Evolutionary conservation across 2,888 invertebrate genomes (phyloP), one percentile per base, ranked within the genome.

Genomic region (Ornithoptera priamus): DNA sequence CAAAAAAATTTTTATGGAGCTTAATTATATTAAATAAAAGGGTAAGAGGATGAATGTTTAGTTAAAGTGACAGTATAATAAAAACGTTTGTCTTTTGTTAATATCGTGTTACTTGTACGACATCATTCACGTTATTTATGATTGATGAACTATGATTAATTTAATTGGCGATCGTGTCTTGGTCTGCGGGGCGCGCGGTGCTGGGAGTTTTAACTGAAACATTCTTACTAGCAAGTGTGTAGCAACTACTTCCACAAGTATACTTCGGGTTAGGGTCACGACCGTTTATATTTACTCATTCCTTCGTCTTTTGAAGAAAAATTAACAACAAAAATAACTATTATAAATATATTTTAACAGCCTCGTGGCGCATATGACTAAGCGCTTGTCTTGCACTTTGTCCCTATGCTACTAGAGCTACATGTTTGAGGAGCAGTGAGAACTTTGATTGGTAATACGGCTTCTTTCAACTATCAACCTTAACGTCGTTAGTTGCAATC

Each of bases 101-200:
- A 20, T 2, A 50, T 15, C 22, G 53, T 39, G 67, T 67, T 22
- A 17, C 50, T 69, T 39, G 18, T 65, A 53, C 46, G 50, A 50
- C 56, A 39, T 56, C 56, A 60, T 64, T 22, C 59, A 22, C 22
- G 65, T 65, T 69, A 65, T 65, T 69, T 65, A 56, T 69, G 60
- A 64, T 69, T 65, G 61, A 65, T 69, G 56, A 42, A 57, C 60
- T 61, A 42, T 12, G 24, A 69, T 69, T 65, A 69, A 6, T 56
- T 65, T 69, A 64, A 69, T 69, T 69, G 64, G 60, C 56, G 60
- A 56, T 69, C 68, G 68, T 69, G 68, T 60, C 64, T 69, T 24
- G 64, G 50, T 60, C 5, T 39, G 58, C 20, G 39, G 53, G 58
- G 59, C 63, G 63, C 59, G 63, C 42, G 46, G 30, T n/a, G 64